Conservation (phyloP, 2,113 vertebrate genomes). For the Chaetops frenatus region DNA sequence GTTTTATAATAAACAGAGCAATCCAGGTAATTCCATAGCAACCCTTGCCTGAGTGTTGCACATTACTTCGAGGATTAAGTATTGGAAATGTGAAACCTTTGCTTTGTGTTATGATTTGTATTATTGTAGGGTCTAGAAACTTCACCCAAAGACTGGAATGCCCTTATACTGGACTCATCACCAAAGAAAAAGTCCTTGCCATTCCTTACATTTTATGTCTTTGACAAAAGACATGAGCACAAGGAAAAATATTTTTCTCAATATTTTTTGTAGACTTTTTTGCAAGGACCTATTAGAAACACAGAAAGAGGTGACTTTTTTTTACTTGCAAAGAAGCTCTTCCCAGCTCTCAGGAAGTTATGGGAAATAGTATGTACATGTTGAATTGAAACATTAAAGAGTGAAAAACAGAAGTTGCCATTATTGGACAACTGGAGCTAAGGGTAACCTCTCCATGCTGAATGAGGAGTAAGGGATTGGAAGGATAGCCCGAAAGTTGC, state of each 20-base stretch:
- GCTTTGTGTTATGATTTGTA: neutral
- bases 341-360: neutral
- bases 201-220: neutral
- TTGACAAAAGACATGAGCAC: neutral
- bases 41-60: neutral
- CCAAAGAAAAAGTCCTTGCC: neutral
- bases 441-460: neutral
- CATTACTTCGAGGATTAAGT: neutral
- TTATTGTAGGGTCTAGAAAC: neutral
- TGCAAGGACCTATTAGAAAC: neutral
- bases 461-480: neutral
- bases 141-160: neutral
- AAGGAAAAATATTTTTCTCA: neutral
- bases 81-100: neutral
- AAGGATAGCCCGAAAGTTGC: neutral
- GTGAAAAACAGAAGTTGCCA: neutral
- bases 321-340: neutral
- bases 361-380: neutral
- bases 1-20: neutral
- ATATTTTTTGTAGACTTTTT: neutral
- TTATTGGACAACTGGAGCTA: neutral
- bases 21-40: neutral
- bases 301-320: neutral
- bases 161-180: neutral
- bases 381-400: neutral